Evolutionary conservation across 1,140 invertebrate genomes (phyloP), one percentile per base, ranked within the genome.

Genomic region (Heterodera schachtii): DNA sequence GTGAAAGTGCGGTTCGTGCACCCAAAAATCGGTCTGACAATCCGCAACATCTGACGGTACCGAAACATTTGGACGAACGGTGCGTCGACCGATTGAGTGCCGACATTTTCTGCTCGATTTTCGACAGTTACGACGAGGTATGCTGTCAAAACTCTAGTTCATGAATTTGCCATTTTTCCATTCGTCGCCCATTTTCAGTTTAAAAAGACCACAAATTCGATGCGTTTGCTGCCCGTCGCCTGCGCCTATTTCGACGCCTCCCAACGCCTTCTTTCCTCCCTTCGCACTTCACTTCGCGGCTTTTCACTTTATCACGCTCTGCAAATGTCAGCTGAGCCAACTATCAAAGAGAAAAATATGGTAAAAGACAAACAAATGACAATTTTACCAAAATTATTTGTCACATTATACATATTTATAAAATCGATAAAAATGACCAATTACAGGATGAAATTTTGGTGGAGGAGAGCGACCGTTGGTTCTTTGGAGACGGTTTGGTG

Each of bases 181-280:
- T 52, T 52, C 49, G 11, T 52, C 11, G 49, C 6, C 6, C 21
- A 47, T 66, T 81, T 80, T 73, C 60, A 82, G 81, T 82, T 82
- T 3, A 81, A 82, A 74, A 47, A 41, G 19, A 47, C 80, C 19
- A 60, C 8, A 49, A 70, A 82, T 49, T 64, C 41, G 16, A 43
- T 82, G 5, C 78, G 71, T 21, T 52, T 82, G 73, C 44, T 82
- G 47, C 79, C 81, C 19, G 47, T 60, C 13, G 79, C 81, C 3
- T 82, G 81, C 44, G 21, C 43, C 44, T 82, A 82, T 49, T 82
- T 82, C 41, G 47, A 82, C 67, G 60, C 46, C 5, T 82, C 81
- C 21, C 78, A 82, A 43, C 46, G 66, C 31, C 21, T 82, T 16
- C 74, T 73, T 9, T 73, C 75, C 19, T 81, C 16, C 9, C 9